Evolutionary conservation across 2,888 invertebrate genomes (phyloP).

Genomic region (Mythimna ferrago): DNA sequence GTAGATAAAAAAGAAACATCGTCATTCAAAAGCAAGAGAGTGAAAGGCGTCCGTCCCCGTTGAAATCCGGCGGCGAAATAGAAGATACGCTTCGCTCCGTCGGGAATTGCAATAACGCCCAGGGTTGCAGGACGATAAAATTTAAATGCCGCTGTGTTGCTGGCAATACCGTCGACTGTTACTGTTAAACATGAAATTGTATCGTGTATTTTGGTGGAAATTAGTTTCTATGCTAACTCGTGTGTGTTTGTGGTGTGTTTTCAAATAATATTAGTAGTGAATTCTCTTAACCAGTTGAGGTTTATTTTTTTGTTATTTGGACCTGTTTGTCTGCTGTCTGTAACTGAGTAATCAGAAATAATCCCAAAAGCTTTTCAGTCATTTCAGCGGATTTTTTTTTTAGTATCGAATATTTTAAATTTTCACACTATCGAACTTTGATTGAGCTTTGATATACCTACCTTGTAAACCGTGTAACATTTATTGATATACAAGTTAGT

Average conservation of each 20-base stretch:
- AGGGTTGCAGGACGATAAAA: slow-evolving; percentile 63
- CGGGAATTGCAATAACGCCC: slow-evolving; percentile 59
- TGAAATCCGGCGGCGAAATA: slow-evolving; percentile 65
- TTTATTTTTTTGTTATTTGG: no score
- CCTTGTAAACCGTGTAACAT: no score
- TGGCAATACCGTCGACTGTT: slow-evolving; percentile 41
- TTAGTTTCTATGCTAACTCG: slow-evolving; percentile 41
- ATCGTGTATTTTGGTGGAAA: slow-evolving; percentile 31
- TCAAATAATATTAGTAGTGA: not conserved
- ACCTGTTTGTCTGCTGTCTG: no score
- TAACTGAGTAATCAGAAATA: no score
- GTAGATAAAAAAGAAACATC: slow-evolving; percentile 51
- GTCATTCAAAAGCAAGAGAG: slow-evolving; percentile 49
- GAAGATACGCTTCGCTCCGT: slow-evolving; percentile 46
- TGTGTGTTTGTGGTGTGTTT: slow-evolving; percentile 6
- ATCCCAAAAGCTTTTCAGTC: no score
- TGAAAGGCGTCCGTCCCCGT: slow-evolving; percentile 61
- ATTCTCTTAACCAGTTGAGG: not conserved
- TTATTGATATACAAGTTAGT: no score
- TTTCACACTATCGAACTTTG: no score
- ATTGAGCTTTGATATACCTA: no score
- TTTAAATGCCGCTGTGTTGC: slow-evolving; percentile 42
- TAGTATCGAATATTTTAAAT: no score
- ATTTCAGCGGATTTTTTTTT: no score
- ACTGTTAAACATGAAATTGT: slow-evolving; percentile 37